Evolutionary conservation across 2,888 invertebrate species (phyloP), one percentile per base, ranked within the genome.

Genomic region (Scotopteryx bipunctaria): DNA sequence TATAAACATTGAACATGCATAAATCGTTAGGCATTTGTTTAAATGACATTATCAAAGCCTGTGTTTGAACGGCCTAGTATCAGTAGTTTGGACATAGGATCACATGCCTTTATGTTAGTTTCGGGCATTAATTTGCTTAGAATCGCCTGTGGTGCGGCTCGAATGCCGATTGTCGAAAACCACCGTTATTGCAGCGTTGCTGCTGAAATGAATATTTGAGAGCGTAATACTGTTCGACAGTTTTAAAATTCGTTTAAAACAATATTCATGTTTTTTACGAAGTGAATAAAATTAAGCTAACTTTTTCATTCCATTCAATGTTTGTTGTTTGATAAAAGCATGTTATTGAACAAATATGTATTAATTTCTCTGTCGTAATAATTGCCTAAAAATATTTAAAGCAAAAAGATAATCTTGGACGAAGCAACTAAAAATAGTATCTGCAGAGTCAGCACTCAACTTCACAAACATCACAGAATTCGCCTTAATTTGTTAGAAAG

Each of bases 201-300:
- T 45, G 32, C 15, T 44, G 11, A 40, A 57, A 56, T 59, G 42
- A 52, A 56, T 61, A 59, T 63, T 61, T 56, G 16, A 46, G 45
- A 49, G 32, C 15, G 37, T 41, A 48, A 37, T 46, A 43, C 33
- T 25, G 32, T 33, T 32, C 32, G 45, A 46, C 48, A 48, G 37
- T 54, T 54, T 44, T 21, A 44, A 40, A 51, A 51, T 36, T 37
- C 21, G 46, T 54, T 57, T 53, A 42, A 53, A 53, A 47, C 45
- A 31, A 36, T 49, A 43, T 37, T 41, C 27, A 25, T 41, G 44
- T 55, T 63, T 59, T 38, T 57, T 23, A 19, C 38, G 40, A 32
- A 16, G 17, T 36, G 37, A 44, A 42, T 49, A 31, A 53, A 56
- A 21, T 41, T 31, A 31, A 8, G 14, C 15, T 13, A 51, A 37